Conservation (phyloP, 2,888 invertebrate species). For the Ophonus ardosiacus region DNA sequence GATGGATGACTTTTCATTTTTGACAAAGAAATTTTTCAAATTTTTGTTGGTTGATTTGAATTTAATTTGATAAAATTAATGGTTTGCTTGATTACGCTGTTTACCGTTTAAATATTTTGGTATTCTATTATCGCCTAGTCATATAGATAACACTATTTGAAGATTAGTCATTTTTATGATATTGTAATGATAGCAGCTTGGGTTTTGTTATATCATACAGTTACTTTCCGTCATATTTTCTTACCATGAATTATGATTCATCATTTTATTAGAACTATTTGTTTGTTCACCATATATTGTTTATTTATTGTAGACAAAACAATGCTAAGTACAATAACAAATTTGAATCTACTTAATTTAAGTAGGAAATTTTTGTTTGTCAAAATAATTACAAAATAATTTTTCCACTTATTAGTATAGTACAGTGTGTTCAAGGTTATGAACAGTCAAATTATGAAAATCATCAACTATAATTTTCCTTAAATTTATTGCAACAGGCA, state of each 20-base stretch:
- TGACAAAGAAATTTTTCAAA: no score
- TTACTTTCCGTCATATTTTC: not conserved
- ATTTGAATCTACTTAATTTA: not conserved
- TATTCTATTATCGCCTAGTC: not conserved
- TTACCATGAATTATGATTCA: not conserved
- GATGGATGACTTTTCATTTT: no score
- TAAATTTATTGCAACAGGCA: no score
- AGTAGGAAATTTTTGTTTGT: no score
- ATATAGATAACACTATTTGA: not conserved
- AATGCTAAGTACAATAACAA: not conserved
- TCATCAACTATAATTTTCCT: no score
- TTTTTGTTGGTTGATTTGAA: no score
- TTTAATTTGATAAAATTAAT: no score
- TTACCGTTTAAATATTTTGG: not conserved
- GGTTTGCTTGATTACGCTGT: constrained; percentile 13
- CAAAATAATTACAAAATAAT: no score
- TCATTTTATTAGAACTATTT: not conserved
- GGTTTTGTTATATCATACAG: not conserved
- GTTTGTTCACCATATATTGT: not conserved
- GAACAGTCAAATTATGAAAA: no score
- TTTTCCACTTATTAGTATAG: no score
- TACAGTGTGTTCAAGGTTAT: no score
- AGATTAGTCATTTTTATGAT: not conserved
- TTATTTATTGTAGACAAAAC: not conserved
- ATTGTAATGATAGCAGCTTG: constrained; percentile 1